phyloP scores from a whole-genome alignment of 2,888 invertebrate genomes.

The Stenolophus ochropezus region DNA sequence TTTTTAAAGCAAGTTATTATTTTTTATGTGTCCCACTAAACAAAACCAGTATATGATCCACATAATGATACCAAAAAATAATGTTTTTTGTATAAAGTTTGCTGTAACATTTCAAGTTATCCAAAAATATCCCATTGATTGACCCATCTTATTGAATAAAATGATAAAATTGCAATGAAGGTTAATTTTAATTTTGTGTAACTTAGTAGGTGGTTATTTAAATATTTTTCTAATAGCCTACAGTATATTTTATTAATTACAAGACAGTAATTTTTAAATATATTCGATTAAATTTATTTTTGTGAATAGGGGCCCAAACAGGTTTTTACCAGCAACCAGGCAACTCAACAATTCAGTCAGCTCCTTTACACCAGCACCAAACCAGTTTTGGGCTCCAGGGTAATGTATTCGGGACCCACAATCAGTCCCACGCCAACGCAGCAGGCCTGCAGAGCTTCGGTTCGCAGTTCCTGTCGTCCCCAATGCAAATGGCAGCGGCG shows the following conservation, averaged over 20 bases:
- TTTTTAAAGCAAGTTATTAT: too few relatives aligned
- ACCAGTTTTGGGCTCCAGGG: conserved; percentile 74
- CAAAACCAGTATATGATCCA: too few relatives aligned
- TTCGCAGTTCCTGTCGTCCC: conserved; percentile 78
- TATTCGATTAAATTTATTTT: background rate
- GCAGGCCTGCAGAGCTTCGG: conserved; percentile 75
- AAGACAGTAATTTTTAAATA: background rate
- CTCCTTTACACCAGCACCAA: conserved; percentile 71
- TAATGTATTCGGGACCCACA: conserved; percentile 73
- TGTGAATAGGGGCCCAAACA: conserved; percentile 71
- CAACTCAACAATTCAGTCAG: conserved; percentile 72
- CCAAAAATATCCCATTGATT: too few relatives aligned
- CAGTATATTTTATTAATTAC: too few relatives aligned
- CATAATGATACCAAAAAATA: too few relatives aligned
- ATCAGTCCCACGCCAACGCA: conserved; percentile 72
- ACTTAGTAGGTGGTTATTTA: too few relatives aligned
- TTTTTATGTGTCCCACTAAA: too few relatives aligned
- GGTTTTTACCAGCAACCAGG: conserved; percentile 74
- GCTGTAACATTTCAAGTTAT: too few relatives aligned
- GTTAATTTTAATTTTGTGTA: background rate
- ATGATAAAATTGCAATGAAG: background rate
- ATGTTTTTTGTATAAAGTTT: too few relatives aligned
- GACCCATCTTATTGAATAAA: too few relatives aligned
- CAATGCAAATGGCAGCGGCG: conserved; percentile 79
- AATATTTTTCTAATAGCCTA: too few relatives aligned